These are phyloP conservation scores for Hypanus sabinus DNA, from an alignment of 2,113 vertebrate species.

Conservation along the genomic window DNA sequence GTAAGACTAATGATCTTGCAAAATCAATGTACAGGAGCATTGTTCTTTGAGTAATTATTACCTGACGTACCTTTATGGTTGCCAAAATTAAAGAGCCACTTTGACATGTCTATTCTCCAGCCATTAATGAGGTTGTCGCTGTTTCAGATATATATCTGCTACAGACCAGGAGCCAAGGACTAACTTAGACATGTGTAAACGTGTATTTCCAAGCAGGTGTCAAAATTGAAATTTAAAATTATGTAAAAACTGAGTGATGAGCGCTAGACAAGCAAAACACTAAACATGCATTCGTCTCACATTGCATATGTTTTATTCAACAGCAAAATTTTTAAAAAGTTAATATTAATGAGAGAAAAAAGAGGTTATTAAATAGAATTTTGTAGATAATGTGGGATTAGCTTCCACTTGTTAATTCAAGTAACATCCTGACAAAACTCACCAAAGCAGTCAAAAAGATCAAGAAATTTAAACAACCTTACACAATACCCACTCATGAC, in stretches of 20 bases:
- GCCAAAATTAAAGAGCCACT: conserved; percentile 9
- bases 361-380: neutral
- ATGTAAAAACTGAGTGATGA: neutral
- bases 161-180: neutral
- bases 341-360: neutral
- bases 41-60: conserved; percentile 25
- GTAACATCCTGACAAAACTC: neutral
- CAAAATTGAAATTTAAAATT: neutral
- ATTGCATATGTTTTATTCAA: neutral
- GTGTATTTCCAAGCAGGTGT: neutral
- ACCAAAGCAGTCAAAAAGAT: neutral
- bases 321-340: neutral
- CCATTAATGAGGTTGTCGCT: neutral
- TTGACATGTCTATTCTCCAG: neutral
- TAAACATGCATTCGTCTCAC: neutral
- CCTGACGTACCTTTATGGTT: neutral
- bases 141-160: neutral
- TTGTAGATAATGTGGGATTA: neutral
- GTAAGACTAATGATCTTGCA: neutral
- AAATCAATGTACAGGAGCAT: neutral
- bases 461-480: neutral
- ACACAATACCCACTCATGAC: neutral
- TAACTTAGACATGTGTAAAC: neutral
- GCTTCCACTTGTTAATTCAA: neutral
- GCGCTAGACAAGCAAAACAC: neutral